These are phyloP conservation scores for Bradypodion ventrale DNA, from an alignment of 2,797 vertebrate species.

Conservation along the genomic window DNA sequence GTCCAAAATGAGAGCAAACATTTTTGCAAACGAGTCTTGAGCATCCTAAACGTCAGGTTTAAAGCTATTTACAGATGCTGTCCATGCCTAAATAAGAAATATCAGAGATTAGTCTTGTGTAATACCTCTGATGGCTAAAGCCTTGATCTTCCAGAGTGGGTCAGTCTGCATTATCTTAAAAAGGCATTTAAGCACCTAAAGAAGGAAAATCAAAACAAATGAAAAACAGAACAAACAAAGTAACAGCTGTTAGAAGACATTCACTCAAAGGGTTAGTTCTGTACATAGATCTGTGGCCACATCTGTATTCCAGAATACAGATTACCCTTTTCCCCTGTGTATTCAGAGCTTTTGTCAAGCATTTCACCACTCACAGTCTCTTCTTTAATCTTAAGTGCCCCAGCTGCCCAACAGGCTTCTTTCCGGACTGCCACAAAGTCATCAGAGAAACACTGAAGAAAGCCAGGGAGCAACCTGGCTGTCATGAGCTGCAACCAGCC, in stretches of 20 bases:
- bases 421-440: conserved; percentile 72
- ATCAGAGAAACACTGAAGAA: conserved; percentile 76
- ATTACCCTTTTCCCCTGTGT: background rate
- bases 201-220: conserved; percentile 1
- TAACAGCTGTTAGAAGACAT: background rate
- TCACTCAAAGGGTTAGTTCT: background rate
- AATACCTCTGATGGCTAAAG: conserved; percentile 77
- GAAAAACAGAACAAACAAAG: background rate
- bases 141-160: conserved; percentile 77
- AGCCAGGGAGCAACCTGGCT: conserved; percentile 74
- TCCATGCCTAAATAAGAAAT: background rate
- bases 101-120: background rate
- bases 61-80: background rate
- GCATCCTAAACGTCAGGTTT: background rate
- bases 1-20: no score
- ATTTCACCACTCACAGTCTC: conserved; percentile 67
- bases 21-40: background rate
- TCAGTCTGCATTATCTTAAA: conserved; percentile 74
- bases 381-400: conserved; percentile 71
- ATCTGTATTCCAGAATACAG: background rate
- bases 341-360: background rate
- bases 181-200: conserved; percentile 74
- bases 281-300: background rate
- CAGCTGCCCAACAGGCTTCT: conserved; percentile 78
- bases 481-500: conserved; percentile 77